Evolutionary conservation across 1,140 invertebrate genomes (phyloP), one percentile per base, ranked within the genome.

Genomic region (Meloidogyne exigua): DNA sequence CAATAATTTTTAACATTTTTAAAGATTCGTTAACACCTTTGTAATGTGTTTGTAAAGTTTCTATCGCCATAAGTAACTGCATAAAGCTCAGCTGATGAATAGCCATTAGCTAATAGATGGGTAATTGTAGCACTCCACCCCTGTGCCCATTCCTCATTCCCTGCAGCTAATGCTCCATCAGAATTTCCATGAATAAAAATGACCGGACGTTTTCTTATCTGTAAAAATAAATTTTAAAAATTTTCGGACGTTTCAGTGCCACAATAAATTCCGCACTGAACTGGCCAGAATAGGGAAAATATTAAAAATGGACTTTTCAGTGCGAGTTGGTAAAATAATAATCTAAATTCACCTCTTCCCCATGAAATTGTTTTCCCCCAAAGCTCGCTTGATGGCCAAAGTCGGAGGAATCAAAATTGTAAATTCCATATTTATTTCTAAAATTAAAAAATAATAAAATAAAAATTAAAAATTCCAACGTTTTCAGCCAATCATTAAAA

Each of bases 21-120:
- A 9, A 39, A 39, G n/a, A n/a, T n/a, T n/a, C n/a, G n/a, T n/a
- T n/a, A n/a, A 0, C 21, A 75, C 75, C 75, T 72, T 25, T 67
- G 39, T 28, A 75, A 21, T 21, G 76, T 28, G 21, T 77, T 77
- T 25, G 57, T 65, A n/a, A 74, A n/a, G 18, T 80, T 74, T 21
- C 76, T 74, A 68, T 84, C 82, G 25, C 83, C 78, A 74, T 81
- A 84, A 12, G 82, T 84, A 12, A 78, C 78, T 12, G 82, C 82
- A 68, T 84, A 84, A 13, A 84, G 67, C 64, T 84, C 82, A 21
- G 79, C 72, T 4, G 75, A 21, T 1, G 75, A 71, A 57, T 84
- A 84, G n/a, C 82, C 82, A 3, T 80, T 80, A 25, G 26, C 28
- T 10, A 81, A 66, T 25, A 84, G 82, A 21, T 84, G 75, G 21